A percentile compares a stretch with the other conserved stretches of the same genome.
These are phyloP conservation scores for Cyanoliseus patagonus DNA, from an alignment of 2,113 vertebrate species.

Conservation along the genomic window DNA sequence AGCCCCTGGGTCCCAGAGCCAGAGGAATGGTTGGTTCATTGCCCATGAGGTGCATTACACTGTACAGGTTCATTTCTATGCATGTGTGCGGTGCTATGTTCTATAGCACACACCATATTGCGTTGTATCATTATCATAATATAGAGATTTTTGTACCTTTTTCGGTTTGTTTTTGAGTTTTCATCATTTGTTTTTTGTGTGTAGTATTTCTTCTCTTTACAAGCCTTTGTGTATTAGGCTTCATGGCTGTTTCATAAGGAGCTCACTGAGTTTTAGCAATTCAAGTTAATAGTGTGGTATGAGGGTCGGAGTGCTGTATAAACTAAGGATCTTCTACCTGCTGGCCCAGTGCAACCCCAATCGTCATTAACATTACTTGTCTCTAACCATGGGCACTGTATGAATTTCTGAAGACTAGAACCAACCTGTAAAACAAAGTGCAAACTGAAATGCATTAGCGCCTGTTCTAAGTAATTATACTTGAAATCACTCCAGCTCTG, in stretches of 20 bases:
- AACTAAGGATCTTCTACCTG: background rate
- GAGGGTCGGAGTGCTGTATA: background rate
- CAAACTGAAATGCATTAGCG: background rate
- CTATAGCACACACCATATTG: constrained; percentile 75
- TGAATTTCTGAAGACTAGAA: constrained; percentile 3
- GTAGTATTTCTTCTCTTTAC: background rate
- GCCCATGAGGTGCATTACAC: constrained; percentile 76
- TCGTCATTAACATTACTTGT: background rate
- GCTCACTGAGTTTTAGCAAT: background rate
- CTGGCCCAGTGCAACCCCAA: background rate
- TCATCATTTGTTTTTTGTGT: background rate
- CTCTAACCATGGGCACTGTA: background rate
- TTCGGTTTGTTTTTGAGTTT: background rate
- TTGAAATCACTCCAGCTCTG: background rate
- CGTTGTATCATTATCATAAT: constrained; percentile 85
- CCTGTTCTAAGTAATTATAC: constrained; percentile 4
- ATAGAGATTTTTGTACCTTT: constrained; percentile 89
- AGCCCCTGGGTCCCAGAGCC: constrained; percentile 80
- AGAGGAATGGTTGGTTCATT: constrained; percentile 70
- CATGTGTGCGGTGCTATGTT: constrained; percentile 72
- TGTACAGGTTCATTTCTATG: constrained; percentile 67
- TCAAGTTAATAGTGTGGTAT: background rate
- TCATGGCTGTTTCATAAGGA: background rate
- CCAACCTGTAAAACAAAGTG: background rate
- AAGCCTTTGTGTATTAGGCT: background rate